phyloP scores from a whole-genome alignment of 2,797 vertebrate genomes.

The Lemur catta region DNA sequence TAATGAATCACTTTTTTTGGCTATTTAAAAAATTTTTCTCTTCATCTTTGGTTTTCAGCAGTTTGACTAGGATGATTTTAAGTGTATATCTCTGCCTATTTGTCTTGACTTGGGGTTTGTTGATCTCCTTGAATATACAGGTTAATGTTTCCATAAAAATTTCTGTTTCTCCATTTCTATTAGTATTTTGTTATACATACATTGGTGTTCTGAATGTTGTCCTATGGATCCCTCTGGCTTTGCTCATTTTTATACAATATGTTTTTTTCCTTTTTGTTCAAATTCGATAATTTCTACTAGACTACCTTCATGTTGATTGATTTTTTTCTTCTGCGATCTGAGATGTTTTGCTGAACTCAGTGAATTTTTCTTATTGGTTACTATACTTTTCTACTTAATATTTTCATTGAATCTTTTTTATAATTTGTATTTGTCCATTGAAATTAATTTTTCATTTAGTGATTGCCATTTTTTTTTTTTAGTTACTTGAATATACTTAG shows the following conservation, averaged over 20 bases:
- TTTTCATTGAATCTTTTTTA: neutral
- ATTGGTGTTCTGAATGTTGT: neutral
- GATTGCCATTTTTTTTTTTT: neutral
- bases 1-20: neutral
- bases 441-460: neutral
- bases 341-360: neutral
- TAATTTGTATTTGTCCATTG: neutral
- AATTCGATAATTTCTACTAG: neutral
- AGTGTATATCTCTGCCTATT: neutral
- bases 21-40: neutral
- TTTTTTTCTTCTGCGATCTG: neutral
- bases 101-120: neutral
- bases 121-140: neutral
- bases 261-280: neutral
- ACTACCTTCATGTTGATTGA: neutral
- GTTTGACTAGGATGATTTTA: neutral
- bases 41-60: neutral
- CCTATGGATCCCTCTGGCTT: neutral
- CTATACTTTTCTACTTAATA: neutral
- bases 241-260: neutral
- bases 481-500: neutral
- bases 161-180: neutral
- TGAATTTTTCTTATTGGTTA: neutral
- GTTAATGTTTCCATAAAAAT: neutral
- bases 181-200: neutral